These are phyloP conservation scores for Formicarius rufipectus DNA, from an alignment of 2,113 vertebrate genomes.

Conservation along the genomic window DNA sequence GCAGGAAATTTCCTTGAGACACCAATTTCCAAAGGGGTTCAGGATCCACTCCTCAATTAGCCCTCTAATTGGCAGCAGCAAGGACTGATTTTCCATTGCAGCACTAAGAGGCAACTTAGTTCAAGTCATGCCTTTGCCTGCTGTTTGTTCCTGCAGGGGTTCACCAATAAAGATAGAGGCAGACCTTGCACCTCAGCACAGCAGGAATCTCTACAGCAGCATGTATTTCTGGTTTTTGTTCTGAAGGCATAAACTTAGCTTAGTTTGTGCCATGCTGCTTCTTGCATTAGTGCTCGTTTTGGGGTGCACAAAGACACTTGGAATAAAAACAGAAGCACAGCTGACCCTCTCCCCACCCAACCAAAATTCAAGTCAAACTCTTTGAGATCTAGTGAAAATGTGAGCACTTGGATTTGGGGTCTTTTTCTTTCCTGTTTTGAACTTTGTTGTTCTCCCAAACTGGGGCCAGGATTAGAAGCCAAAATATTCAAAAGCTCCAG, in stretches of 20 bases:
- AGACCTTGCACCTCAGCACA: neutral
- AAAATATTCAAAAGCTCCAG: neutral
- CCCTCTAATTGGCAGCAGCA: constrained; percentile 31
- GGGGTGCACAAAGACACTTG: neutral
- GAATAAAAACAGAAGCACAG: neutral
- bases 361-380: neutral
- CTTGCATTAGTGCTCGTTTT: neutral
- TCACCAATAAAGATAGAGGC: neutral
- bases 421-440: neutral
- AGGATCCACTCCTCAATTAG: constrained; percentile 34
- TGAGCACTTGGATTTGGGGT: neutral
- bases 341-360: neutral
- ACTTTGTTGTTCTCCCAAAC: neutral
- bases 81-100: neutral
- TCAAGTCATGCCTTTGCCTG: neutral
- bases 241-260: neutral
- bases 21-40: neutral
- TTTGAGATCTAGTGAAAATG: neutral
- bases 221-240: neutral
- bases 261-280: neutral
- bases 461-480: neutral
- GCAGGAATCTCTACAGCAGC: neutral
- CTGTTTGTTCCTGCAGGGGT: neutral
- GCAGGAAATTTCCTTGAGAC: neutral
- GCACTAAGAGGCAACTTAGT: neutral